These are phyloP conservation scores for Liasis olivaceus DNA, from an alignment of 2,797 vertebrate species.

Conservation along the genomic window DNA sequence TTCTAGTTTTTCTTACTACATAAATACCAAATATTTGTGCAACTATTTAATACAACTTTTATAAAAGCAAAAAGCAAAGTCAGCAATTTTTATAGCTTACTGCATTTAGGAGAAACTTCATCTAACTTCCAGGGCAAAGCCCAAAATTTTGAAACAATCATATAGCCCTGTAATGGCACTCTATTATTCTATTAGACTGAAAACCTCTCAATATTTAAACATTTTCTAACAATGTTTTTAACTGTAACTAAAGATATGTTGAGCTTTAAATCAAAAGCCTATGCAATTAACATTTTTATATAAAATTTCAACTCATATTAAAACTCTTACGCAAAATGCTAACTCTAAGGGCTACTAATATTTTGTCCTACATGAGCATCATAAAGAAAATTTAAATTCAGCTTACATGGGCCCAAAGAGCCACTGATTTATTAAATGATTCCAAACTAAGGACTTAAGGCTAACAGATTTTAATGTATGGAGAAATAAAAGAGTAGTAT, in stretches of 20 bases:
- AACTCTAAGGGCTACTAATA: constrained; percentile 15
- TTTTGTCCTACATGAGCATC: constrained; percentile 2
- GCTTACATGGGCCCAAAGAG: background rate
- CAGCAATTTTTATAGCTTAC: constrained; percentile 54
- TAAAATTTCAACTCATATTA: constrained; percentile 26
- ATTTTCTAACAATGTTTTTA: background rate
- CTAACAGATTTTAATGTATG: background rate
- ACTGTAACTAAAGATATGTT: constrained; percentile 2
- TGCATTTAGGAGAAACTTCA: constrained; percentile 6
- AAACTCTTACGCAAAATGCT: constrained; percentile 26
- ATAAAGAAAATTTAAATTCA: constrained; percentile 33
- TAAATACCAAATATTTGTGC: constrained; percentile 48
- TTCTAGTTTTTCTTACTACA: constrained; percentile 66
- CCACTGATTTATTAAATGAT: background rate
- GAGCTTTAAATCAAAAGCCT: background rate
- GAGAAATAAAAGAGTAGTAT: background rate
- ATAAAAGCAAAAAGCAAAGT: constrained; percentile 29
- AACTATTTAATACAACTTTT: constrained; percentile 65
- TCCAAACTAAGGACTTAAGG: constrained; percentile 4
- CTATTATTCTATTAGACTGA: background rate
- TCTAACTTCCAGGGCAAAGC: background rate
- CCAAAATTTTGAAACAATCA: constrained; percentile 8
- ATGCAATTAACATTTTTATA: constrained; percentile 11
- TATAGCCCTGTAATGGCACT: background rate
- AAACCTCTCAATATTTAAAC: constrained; percentile 2